phyloP scores from a whole-genome alignment of 2,888 invertebrate genomes.

The Taphrorychus bicolor region DNA sequence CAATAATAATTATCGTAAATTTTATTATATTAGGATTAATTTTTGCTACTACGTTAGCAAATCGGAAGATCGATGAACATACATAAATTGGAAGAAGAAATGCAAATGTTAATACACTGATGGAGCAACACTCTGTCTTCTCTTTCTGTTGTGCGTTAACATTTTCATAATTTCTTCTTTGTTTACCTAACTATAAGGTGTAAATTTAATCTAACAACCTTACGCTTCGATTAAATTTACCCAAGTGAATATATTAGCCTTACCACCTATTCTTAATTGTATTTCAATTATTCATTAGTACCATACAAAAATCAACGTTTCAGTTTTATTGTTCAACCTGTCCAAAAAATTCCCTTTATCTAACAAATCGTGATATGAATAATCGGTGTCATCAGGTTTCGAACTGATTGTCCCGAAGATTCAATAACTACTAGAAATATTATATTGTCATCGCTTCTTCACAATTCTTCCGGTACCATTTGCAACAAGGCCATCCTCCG shows the following conservation, averaged over 20 bases:
- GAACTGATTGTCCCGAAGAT: not conserved
- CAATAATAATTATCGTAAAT: not conserved
- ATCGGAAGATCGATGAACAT: conserved; percentile 7
- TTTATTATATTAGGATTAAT: not conserved
- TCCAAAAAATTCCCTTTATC: not conserved
- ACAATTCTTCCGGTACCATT: conserved; percentile 75
- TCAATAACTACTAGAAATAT: conserved; percentile 1
- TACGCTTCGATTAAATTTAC: not conserved
- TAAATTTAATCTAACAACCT: not conserved
- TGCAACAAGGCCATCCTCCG: conserved; percentile 87
- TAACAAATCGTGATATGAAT: not conserved
- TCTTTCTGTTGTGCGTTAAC: too few relatives aligned
- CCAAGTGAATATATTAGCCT: not conserved
- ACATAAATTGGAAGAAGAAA: not conserved
- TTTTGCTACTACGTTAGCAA: not conserved
- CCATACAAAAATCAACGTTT: conserved; percentile 15
- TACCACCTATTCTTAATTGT: conserved; percentile 10
- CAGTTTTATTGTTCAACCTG: conserved; percentile 11
- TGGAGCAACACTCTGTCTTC: too few relatives aligned
- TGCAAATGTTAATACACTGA: conserved; percentile 1
- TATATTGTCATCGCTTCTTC: conserved; percentile 40
- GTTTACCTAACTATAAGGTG: not conserved
- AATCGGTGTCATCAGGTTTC: conserved; percentile 9
- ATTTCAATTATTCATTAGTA: conserved; percentile 1
- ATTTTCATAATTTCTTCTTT: not conserved